Conservation (phyloP, 2,113 vertebrate species). For the Symphodus melops region DNA sequence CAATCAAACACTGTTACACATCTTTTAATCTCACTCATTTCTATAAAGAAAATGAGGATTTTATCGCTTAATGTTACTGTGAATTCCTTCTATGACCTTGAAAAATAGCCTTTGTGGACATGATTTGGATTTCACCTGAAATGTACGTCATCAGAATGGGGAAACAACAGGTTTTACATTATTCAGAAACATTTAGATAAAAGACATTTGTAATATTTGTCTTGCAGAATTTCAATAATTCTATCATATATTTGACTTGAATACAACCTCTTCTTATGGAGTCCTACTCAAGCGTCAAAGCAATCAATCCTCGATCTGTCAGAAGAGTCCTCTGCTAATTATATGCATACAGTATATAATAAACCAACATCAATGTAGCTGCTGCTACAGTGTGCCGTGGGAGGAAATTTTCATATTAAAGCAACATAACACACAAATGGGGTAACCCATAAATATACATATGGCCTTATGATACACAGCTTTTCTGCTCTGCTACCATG, state of each 20-base stretch:
- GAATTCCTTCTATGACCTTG: background rate
- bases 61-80: background rate
- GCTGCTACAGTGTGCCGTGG: slow-evolving; percentile 11
- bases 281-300: background rate
- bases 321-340: slow-evolving; percentile 19
- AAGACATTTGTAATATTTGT: background rate
- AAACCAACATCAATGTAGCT: background rate
- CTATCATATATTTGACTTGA: background rate
- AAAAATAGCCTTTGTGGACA: background rate
- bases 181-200: background rate
- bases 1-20: background rate
- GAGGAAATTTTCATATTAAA: slow-evolving; percentile 15
- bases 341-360: slow-evolving; percentile 20
- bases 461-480: slow-evolving; percentile 1
- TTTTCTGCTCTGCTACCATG: slow-evolving; percentile 25
- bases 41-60: background rate
- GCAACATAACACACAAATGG: slow-evolving; percentile 4
- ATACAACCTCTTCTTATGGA: background rate
- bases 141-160: background rate
- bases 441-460: slow-evolving; percentile 20
- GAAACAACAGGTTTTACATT: background rate
- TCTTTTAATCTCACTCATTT: background rate
- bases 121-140: background rate
- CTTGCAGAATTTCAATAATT: background rate
- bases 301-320: slow-evolving; percentile 7